Evolutionary conservation across 2,797 vertebrate genomes (phyloP).

Genomic region (Philypnodon macrostomus): DNA sequence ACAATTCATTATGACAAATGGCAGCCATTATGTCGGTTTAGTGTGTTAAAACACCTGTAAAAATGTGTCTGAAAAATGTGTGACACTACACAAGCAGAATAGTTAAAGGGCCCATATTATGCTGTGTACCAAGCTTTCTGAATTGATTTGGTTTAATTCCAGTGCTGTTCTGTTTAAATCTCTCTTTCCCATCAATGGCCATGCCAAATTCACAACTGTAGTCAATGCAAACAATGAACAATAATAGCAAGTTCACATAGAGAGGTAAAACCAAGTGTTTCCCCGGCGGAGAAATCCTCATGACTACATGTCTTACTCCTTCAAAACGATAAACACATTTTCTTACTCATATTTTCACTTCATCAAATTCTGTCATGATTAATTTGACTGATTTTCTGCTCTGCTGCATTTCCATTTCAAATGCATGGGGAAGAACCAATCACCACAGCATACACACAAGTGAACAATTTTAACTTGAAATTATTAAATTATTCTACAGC

Average conservation of each 20-base stretch:
- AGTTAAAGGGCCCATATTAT: too few species aligned
- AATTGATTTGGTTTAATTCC: too few species aligned
- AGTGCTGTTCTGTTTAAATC: too few species aligned
- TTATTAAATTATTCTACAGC: conserved; percentile 30
- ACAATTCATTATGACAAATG: conserved; percentile 8
- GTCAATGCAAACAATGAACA: too few species aligned
- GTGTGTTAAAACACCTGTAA: conserved; percentile 3
- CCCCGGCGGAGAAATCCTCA: too few species aligned
- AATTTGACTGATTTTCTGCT: conserved; percentile 37
- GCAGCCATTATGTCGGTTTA: conserved; percentile 5
- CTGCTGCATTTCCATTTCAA: conserved; percentile 31
- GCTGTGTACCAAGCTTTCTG: too few species aligned
- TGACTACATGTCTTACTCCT: not conserved
- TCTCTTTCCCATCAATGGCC: too few species aligned
- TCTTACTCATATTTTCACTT: conserved; percentile 13
- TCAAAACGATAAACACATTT: conserved; percentile 11
- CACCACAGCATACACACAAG: conserved; percentile 3
- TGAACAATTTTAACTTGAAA: conserved; percentile 17
- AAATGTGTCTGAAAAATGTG: not conserved
- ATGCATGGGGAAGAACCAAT: conserved; percentile 19
- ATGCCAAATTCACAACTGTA: too few species aligned
- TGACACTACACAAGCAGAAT: too few species aligned
- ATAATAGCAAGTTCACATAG: not conserved
- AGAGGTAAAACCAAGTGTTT: not conserved
- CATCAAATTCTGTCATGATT: conserved; percentile 18